Evolutionary conservation across 2,888 invertebrate species (phyloP).

Genomic region (Biston stratarius): DNA sequence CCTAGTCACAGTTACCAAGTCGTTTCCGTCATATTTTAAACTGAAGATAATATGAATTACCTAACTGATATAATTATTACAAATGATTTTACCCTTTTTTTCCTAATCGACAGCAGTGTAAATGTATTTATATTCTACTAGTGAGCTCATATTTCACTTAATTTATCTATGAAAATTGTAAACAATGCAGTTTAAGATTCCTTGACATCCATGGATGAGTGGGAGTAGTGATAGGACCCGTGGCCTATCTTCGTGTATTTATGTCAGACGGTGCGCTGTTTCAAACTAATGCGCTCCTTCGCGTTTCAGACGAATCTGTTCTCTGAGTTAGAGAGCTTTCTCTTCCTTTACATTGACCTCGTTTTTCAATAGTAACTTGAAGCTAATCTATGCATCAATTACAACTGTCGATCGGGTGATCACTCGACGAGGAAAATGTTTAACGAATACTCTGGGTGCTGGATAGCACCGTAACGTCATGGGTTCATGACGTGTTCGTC

Average conservation of each 20-base stretch:
- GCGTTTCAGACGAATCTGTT: constrained; percentile 4
- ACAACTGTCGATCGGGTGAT: constrained; percentile 31
- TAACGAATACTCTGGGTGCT: constrained; percentile 16
- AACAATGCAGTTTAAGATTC: too few relatives aligned
- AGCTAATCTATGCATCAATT: constrained; percentile 12
- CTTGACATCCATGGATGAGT: too few relatives aligned
- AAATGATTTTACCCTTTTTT: too few relatives aligned
- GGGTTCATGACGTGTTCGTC: constrained; percentile 7
- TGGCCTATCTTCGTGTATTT: too few relatives aligned
- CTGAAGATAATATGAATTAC: too few relatives aligned
- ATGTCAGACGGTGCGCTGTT: not conserved
- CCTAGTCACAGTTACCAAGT: too few relatives aligned
- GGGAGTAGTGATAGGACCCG: not conserved
- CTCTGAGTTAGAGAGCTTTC: constrained; percentile 9
- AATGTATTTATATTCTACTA: too few relatives aligned
- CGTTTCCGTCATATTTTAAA: too few relatives aligned
- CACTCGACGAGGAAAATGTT: constrained; percentile 46
- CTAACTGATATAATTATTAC: too few relatives aligned
- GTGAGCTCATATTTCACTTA: too few relatives aligned
- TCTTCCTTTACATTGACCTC: constrained; percentile 5
- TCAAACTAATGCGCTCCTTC: not conserved
- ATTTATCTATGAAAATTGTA: too few relatives aligned
- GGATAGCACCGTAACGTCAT: constrained; percentile 13
- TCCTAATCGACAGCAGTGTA: too few relatives aligned
- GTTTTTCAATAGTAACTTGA: constrained; percentile 4